Evolutionary conservation across 2,113 vertebrate genomes (phyloP).

Genomic region (Sylvia atricapilla): DNA sequence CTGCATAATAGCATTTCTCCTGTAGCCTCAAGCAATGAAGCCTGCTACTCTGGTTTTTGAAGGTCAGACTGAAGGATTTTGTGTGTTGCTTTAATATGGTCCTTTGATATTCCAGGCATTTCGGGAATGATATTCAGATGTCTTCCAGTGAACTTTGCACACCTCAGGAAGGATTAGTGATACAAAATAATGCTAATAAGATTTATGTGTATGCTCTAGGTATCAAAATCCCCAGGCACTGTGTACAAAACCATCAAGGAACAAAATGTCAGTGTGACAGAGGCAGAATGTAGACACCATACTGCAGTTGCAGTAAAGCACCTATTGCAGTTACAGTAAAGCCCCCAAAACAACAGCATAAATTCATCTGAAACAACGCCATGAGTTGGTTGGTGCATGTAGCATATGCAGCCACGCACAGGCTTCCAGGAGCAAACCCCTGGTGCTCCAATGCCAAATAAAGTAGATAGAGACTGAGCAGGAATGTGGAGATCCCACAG

Average conservation of each 20-base stretch:
- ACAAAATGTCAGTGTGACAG: not conserved
- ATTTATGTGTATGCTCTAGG: not conserved
- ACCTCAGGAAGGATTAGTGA: not conserved
- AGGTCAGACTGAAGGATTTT: not conserved
- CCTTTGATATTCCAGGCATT: not conserved
- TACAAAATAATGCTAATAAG: not conserved
- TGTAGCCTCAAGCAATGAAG: not conserved
- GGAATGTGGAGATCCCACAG: rapidly evolving
- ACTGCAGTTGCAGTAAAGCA: not conserved
- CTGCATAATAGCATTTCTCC: not conserved
- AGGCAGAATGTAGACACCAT: not conserved
- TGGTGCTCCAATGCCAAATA: not conserved
- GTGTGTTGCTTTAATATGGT: not conserved
- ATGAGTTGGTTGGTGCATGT: not conserved
- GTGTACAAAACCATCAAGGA: not conserved
- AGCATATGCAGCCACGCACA: rapidly evolving
- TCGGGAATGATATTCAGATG: not conserved
- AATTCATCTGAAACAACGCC: not conserved
- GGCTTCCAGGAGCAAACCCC: not conserved
- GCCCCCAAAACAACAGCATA: rapidly evolving
- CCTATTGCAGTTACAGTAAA: not conserved
- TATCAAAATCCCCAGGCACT: not conserved
- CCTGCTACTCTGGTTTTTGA: not conserved
- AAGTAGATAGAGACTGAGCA: rapidly evolving
- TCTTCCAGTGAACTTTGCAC: not conserved